Conservation (phyloP, 2,888 invertebrate genomes). For the Chorisops tibialis region DNA sequence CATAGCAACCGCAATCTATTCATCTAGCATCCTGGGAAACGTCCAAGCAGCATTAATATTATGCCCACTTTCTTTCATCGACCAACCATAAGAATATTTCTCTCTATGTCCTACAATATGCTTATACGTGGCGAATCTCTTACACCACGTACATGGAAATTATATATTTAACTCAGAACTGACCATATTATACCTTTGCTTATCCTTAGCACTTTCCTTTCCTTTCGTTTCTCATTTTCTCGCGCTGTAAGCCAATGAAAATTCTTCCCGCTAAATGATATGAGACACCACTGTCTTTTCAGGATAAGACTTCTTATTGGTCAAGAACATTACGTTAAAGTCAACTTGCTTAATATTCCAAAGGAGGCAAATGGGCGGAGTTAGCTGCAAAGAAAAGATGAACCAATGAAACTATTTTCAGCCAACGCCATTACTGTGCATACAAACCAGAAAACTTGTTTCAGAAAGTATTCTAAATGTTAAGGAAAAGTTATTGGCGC, state of each 20-base stretch:
- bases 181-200: no score
- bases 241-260: conserved; percentile 12
- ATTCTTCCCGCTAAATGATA: background rate
- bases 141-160: no score
- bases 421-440: conserved; percentile 5
- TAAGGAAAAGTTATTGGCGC: conserved; percentile 24
- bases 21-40: no score
- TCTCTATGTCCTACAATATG: no score
- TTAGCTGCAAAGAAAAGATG: conserved; percentile 12
- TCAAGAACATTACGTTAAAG: conserved; percentile 10
- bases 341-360: conserved; percentile 3
- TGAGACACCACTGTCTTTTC: background rate
- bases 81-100: no score
- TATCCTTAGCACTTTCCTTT: no score
- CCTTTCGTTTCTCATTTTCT: conserved; percentile 6
- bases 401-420: conserved; percentile 17
- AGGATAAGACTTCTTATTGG: conserved; percentile 17
- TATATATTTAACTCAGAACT: no score
- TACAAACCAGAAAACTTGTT: conserved; percentile 6
- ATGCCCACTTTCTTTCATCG: no score
- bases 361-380: conserved; percentile 15
- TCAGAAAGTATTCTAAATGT: conserved; percentile 1
- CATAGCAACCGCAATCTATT: no score
- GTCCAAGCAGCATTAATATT: no score
- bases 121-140: no score